Conservation (phyloP, 2,797 vertebrate species). For the Peromyscus eremicus region DNA sequence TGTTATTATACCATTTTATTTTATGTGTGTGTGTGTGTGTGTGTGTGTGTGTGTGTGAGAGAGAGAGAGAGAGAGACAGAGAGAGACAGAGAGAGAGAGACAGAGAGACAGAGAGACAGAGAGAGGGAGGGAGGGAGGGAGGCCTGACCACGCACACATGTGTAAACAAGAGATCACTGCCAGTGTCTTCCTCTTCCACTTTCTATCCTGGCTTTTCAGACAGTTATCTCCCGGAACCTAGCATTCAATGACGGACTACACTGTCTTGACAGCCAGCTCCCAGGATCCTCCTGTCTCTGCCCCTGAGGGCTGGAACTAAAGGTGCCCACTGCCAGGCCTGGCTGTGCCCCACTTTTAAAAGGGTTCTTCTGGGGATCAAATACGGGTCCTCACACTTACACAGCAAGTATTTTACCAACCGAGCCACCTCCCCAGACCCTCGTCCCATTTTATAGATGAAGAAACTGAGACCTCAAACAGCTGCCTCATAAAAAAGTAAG, state of each 20-base stretch:
- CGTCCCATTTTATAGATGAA: background rate
- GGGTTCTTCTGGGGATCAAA: background rate
- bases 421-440: background rate
- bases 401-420: background rate
- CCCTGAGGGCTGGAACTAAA: background rate
- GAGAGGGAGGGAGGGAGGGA: no score
- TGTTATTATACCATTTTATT: background rate
- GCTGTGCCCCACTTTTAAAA: background rate
- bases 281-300: background rate
- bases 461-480: background rate
- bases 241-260: background rate
- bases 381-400: background rate
- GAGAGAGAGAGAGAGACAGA: no score
- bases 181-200: background rate
- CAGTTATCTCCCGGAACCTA: background rate
- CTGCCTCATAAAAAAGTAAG: background rate
- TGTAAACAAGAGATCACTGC: background rate
- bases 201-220: background rate
- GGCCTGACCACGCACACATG: background rate
- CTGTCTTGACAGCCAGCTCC: conserved; percentile 9
- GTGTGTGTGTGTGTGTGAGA: background rate
- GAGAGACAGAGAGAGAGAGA: no score
- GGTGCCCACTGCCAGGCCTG: no score
- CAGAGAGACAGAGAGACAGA: no score
- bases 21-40: background rate